A percentile compares a stretch with the other conserved stretches of the same genome.
These are phyloP conservation scores for Enteromius thamalakanensis DNA, from an alignment of 2,797 vertebrate species.

Conservation along the genomic window DNA sequence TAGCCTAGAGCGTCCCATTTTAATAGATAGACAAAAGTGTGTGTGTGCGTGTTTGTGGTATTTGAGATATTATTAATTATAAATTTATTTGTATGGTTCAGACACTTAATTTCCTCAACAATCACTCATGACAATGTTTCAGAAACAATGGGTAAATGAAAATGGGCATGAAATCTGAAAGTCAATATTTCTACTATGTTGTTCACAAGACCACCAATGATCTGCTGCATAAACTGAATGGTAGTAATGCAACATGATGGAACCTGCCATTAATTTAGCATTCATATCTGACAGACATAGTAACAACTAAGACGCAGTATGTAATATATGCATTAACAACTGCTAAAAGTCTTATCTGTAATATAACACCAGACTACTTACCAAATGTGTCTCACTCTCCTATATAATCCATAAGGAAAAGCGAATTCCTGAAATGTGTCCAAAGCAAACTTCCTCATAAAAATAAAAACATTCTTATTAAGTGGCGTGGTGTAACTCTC, in stretches of 20 bases:
- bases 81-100: neutral
- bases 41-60: neutral
- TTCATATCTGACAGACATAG: neutral
- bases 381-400: constrained; percentile 12
- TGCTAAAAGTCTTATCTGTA: neutral
- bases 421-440: constrained; percentile 8
- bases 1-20: neutral
- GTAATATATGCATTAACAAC: neutral
- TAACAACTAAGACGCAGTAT: neutral
- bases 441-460: constrained; percentile 3
- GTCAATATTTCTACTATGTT: neutral
- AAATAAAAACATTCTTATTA: neutral
- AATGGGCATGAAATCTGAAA: neutral
- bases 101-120: neutral
- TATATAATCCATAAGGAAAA: constrained; percentile 21
- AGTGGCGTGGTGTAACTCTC: neutral
- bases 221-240: neutral
- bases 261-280: neutral
- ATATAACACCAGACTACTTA: constrained; percentile 11
- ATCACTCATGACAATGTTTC: neutral
- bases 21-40: neutral
- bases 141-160: neutral
- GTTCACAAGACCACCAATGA: constrained; percentile 6
- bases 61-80: neutral
- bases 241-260: neutral